Evolutionary conservation across 2,113 vertebrate species (phyloP).

Genomic region (Peromyscus maniculatus): DNA sequence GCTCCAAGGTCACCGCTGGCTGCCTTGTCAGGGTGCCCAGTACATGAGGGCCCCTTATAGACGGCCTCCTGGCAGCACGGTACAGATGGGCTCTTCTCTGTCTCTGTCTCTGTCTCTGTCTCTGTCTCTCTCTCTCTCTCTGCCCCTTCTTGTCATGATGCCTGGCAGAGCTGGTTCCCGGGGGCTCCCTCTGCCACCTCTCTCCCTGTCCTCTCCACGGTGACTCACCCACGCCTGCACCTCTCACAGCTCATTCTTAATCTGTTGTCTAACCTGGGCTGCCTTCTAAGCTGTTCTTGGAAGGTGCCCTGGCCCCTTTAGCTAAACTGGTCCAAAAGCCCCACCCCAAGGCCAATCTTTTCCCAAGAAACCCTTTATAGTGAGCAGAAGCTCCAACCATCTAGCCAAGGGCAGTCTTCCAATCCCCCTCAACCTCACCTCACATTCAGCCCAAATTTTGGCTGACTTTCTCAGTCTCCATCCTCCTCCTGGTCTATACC

Average conservation of each 20-base stretch:
- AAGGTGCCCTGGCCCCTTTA: background rate
- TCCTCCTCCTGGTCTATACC: too few relatives aligned
- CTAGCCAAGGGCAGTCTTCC: background rate
- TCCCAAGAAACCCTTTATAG: background rate
- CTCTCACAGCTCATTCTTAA: background rate
- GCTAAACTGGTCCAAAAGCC: background rate
- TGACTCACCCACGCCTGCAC: background rate
- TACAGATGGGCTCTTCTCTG: background rate
- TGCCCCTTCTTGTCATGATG: background rate
- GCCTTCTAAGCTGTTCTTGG: background rate
- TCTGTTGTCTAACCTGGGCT: background rate
- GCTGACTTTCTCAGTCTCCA: too few relatives aligned
- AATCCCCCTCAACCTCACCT: background rate
- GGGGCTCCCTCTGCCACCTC: background rate
- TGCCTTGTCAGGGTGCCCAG: background rate
- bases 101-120: background rate
- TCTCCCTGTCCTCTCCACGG: accelerated
- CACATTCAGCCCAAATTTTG: too few relatives aligned
- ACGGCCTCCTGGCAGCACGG: background rate
- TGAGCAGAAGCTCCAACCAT: background rate
- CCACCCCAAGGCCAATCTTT: background rate
- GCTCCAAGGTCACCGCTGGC: background rate
- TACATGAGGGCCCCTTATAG: background rate
- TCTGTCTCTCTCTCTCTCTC: too few relatives aligned
- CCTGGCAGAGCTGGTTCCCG: background rate